phyloP scores from a whole-genome alignment of 1,140 invertebrate genomes.

The Papilio helenus region DNA sequence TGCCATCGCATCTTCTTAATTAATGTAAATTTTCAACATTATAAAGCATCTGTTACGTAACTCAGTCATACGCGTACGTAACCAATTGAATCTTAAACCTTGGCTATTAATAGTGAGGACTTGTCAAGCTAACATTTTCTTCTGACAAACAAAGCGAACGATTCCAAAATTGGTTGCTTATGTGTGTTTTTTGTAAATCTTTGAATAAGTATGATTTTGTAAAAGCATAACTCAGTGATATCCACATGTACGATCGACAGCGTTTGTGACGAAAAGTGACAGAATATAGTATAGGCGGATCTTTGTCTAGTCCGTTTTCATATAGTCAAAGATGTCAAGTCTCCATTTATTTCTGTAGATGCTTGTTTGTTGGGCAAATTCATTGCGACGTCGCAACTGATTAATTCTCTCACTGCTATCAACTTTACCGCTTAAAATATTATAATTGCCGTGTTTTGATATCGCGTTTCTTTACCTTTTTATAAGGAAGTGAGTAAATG shows the following conservation, averaged over 20 bases:
- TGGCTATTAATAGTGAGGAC: too few species aligned
- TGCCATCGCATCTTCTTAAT: neutral
- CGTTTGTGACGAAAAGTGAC: too few species aligned
- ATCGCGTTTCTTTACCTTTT: constrained; percentile 20
- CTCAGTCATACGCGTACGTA: neutral
- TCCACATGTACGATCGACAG: too few species aligned
- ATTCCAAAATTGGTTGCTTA: too few species aligned
- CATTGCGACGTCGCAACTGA: constrained; percentile 24
- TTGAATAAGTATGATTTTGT: too few species aligned
- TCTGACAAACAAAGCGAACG: too few species aligned
- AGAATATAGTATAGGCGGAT: too few species aligned
- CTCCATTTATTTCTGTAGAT: constrained; percentile 21
- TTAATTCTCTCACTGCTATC: constrained; percentile 21
- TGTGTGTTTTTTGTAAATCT: too few species aligned
- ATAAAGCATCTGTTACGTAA: constrained; percentile 16
- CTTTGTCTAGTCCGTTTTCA: too few species aligned
- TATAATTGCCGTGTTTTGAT: constrained; percentile 28
- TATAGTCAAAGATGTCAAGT: neutral
- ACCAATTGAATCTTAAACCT: neutral
- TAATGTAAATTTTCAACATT: constrained; percentile 27
- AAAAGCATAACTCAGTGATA: too few species aligned
- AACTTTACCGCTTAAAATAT: constrained; percentile 17
- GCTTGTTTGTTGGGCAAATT: constrained; percentile 3
- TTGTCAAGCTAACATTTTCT: too few species aligned
- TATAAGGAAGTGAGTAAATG: constrained; percentile 25